Conservation (phyloP, 2,797 vertebrate genomes). For the Takifugu ocellatus region DNA sequence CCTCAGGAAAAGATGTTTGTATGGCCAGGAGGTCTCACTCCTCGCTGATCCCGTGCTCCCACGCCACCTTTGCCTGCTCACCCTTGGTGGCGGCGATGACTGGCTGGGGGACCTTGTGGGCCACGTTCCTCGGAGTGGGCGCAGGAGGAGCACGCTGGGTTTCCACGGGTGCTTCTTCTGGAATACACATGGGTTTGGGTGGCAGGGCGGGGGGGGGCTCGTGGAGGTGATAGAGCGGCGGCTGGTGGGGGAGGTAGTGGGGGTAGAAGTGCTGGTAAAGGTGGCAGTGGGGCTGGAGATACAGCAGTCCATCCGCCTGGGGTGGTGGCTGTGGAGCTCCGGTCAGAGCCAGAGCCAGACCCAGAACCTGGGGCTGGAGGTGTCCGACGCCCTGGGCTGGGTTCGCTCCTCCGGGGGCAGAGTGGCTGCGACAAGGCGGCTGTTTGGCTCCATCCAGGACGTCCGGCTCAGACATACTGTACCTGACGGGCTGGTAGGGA, state of each 20-base stretch:
- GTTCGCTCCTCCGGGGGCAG: conserved; percentile 81
- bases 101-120: conserved; percentile 83
- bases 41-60: conserved; percentile 84
- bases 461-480: conserved; percentile 75
- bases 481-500: conserved; percentile 86
- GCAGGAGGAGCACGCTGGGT: conserved; percentile 48
- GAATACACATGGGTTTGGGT: conserved; percentile 83
- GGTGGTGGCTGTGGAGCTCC: conserved; percentile 22
- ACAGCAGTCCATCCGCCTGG: conserved; percentile 21
- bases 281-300: conserved; percentile 29
- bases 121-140: conserved; percentile 52
- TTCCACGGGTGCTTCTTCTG: conserved; percentile 66
- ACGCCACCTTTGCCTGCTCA: conserved; percentile 86
- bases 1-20: no score
- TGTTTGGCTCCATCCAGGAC: conserved; percentile 70
- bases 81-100: conserved; percentile 77
- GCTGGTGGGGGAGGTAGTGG: conserved; percentile 71
- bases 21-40: conserved; percentile 49
- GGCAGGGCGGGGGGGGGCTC: conserved; percentile 83
- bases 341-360: conserved; percentile 3
- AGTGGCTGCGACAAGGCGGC: conserved; percentile 85
- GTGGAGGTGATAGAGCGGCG: conserved; percentile 73
- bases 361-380: conserved; percentile 26
- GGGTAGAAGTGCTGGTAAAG: conserved; percentile 56
- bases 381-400: conserved; percentile 46